phyloP scores from a whole-genome alignment of 2,888 invertebrate species.

The Noctua pronuba region DNA sequence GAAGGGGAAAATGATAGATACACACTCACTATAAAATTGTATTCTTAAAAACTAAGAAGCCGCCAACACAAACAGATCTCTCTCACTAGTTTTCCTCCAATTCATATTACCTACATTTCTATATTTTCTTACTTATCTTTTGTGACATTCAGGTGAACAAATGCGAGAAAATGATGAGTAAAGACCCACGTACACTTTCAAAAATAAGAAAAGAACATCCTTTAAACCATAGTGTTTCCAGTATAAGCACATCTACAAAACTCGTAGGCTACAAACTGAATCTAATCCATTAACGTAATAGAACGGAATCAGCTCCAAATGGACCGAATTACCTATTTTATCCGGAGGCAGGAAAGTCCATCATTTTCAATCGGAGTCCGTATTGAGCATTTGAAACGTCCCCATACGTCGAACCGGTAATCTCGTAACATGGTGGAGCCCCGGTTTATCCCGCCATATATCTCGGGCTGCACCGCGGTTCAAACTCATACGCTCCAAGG shows the following conservation, averaged over 20 bases:
- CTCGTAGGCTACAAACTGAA: conserved; percentile 18
- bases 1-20: too few species aligned
- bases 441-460: conserved; percentile 81
- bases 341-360: conserved; percentile 47
- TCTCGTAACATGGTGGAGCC: conserved; percentile 76
- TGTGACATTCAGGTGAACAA: not conserved
- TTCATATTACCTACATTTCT: not conserved
- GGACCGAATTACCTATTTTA: conserved; percentile 53
- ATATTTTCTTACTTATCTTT: not conserved
- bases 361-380: conserved; percentile 73
- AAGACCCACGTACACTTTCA: not conserved
- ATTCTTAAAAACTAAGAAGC: too few species aligned
- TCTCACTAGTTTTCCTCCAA: not conserved
- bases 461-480: conserved; percentile 69
- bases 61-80: not conserved
- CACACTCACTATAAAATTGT: not conserved
- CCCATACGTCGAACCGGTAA: conserved; percentile 77
- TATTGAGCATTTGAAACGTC: conserved; percentile 76
- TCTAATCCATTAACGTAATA: conserved; percentile 57
- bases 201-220: not conserved
- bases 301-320: conserved; percentile 44
- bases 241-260: not conserved
- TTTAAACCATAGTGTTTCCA: not conserved
- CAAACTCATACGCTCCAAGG: conserved; percentile 63
- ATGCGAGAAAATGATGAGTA: not conserved